Percentiles rank a stretch among this genome's conserved stretches.
These are phyloP conservation scores for Brachyopa scutellaris DNA, from an alignment of 2,888 invertebrate genomes.

Conservation along the genomic window DNA sequence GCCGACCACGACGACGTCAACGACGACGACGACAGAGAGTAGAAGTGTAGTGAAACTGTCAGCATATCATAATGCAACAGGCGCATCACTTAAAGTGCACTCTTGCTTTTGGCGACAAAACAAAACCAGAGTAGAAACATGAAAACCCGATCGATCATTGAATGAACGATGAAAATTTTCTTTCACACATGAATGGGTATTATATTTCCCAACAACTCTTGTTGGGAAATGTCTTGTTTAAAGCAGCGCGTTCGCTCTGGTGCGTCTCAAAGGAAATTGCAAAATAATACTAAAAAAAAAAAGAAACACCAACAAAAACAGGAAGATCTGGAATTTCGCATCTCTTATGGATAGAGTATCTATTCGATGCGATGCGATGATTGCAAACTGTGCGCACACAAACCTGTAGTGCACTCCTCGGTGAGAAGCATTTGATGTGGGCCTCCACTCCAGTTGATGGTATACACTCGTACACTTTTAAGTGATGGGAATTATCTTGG, in stretches of 20 bases:
- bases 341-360: conserved; percentile 70
- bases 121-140: conserved; percentile 61
- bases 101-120: conserved; percentile 68
- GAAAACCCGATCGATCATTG: conserved; percentile 70
- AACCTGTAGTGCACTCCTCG: conserved; percentile 57
- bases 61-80: conserved; percentile 62
- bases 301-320: conserved; percentile 56
- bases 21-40: not conserved
- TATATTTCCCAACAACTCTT: conserved; percentile 59
- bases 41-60: conserved; percentile 62
- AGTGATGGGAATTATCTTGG: conserved; percentile 73
- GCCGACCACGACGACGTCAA: too few relatives aligned
- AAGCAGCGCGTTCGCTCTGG: conserved; percentile 52
- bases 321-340: conserved; percentile 73
- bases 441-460: conserved; percentile 40
- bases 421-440: conserved; percentile 51
- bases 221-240: conserved; percentile 64
- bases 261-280: conserved; percentile 62
- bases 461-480: conserved; percentile 57
- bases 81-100: conserved; percentile 58
- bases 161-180: conserved; percentile 71
- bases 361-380: conserved; percentile 66
- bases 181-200: conserved; percentile 71
- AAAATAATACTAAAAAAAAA: conserved; percentile 2
- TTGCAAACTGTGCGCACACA: conserved; percentile 62